Percentiles rank a stretch among this genome's conserved stretches.
Conservation (phyloP, 92 coral and sea anemone species). For the Hydrozoanthus gracilis region DNA sequence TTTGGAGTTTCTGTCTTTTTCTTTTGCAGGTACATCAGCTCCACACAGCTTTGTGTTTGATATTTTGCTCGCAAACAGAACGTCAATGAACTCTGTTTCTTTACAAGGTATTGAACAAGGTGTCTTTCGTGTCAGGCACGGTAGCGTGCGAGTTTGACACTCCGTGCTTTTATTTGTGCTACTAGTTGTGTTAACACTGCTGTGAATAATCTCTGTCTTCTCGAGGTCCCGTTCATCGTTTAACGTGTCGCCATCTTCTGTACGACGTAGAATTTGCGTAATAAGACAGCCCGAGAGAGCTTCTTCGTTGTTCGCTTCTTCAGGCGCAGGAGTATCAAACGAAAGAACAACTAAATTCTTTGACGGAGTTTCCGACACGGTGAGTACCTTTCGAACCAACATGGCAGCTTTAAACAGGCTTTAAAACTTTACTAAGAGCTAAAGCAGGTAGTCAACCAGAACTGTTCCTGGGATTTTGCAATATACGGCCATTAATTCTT, state of each 20-base stretch:
- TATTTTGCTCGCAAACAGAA: neutral
- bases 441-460: too few relatives aligned
- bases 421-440: neutral
- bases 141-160: neutral
- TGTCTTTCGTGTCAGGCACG: neutral
- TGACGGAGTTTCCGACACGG: neutral
- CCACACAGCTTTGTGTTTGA: neutral
- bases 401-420: neutral
- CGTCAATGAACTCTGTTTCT: neutral
- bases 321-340: neutral
- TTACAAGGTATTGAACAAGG: neutral
- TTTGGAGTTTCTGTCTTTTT: neutral
- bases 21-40: neutral
- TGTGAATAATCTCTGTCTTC: neutral
- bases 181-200: neutral
- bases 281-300: conserved; percentile 15
- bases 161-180: too few relatives aligned
- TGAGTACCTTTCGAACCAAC: conserved; percentile 22
- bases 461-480: neutral
- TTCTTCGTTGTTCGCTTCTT: neutral
- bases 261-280: conserved; percentile 16
- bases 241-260: neutral
- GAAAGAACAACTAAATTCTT: neutral
- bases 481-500: too few relatives aligned
- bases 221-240: neutral